phyloP scores from a whole-genome alignment of 2,888 invertebrate species.

The Ellobium chinense region DNA sequence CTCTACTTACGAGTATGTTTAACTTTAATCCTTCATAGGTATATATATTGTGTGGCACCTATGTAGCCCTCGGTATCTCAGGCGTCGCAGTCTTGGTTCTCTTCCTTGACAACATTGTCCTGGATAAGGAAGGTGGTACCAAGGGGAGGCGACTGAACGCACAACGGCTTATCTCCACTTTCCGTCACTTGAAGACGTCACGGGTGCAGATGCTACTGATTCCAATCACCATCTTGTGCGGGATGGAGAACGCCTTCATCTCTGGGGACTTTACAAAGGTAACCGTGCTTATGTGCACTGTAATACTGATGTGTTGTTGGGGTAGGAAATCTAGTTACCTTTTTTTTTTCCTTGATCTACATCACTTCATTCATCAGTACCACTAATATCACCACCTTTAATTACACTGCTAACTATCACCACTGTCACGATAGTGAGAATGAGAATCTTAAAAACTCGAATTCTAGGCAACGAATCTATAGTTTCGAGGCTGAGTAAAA shows the following conservation, averaged over 20 bases:
- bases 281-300: background rate
- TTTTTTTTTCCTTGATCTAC: no score
- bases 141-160: constrained; percentile 53
- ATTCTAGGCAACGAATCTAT: no score
- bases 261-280: constrained; percentile 85
- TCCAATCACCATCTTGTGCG: constrained; percentile 97
- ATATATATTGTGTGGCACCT: constrained; percentile 92
- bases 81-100: constrained; percentile 92
- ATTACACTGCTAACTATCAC: no score
- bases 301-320: no score
- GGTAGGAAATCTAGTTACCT: background rate
- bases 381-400: no score
- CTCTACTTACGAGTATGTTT: no score
- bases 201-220: constrained; percentile 95
- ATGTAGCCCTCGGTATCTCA: constrained; percentile 90
- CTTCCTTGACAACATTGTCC: constrained; percentile 85
- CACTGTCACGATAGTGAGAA: no score
- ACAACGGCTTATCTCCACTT: constrained; percentile 83
- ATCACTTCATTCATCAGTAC: no score
- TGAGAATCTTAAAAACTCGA: no score
- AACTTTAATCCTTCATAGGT: constrained; percentile 82
- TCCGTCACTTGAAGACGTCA: constrained; percentile 90
- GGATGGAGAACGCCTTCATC: constrained; percentile 98
- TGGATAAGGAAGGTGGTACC: constrained; percentile 66
- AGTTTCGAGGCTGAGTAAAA: no score